phyloP scores from a whole-genome alignment of 2,797 vertebrate species.

The Schizopygopsis malacanthus region DNA sequence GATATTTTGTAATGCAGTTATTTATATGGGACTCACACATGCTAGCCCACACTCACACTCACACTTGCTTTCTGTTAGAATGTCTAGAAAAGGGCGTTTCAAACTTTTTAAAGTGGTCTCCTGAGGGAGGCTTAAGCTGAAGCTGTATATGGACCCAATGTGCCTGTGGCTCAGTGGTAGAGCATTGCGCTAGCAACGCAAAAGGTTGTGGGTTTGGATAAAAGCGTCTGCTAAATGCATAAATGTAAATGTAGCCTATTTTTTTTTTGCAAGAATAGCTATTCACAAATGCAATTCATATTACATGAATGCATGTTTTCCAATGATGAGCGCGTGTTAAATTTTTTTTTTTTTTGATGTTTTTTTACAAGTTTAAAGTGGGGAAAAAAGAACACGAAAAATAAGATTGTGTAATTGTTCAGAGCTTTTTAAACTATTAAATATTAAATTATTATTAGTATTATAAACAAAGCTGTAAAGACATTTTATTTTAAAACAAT shows the following conservation, averaged over 20 bases:
- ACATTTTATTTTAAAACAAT: background rate
- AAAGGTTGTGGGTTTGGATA: no score
- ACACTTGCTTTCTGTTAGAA: no score
- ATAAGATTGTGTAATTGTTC: background rate
- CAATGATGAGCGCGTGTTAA: background rate
- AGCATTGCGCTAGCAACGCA: no score
- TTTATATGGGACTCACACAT: background rate
- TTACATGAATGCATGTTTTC: background rate
- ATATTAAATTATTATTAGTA: background rate
- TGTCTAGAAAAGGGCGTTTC: background rate
- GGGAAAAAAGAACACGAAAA: no score
- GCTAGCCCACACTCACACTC: constrained; percentile 5
- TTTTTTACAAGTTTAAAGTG: background rate
- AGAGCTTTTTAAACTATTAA: background rate
- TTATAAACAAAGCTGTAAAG: background rate
- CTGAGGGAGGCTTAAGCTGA: background rate
- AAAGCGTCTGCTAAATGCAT: no score
- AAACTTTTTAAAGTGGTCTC: background rate
- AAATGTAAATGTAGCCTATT: no score
- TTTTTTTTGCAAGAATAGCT: no score
- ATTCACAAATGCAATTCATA: no score
- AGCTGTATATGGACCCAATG: no score
- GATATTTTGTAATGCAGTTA: background rate
- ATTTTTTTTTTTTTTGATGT: background rate
- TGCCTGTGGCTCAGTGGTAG: no score